These are phyloP conservation scores for Zaprionus lineosus DNA, from an alignment of 2,888 invertebrate genomes.

Conservation along the genomic window DNA sequence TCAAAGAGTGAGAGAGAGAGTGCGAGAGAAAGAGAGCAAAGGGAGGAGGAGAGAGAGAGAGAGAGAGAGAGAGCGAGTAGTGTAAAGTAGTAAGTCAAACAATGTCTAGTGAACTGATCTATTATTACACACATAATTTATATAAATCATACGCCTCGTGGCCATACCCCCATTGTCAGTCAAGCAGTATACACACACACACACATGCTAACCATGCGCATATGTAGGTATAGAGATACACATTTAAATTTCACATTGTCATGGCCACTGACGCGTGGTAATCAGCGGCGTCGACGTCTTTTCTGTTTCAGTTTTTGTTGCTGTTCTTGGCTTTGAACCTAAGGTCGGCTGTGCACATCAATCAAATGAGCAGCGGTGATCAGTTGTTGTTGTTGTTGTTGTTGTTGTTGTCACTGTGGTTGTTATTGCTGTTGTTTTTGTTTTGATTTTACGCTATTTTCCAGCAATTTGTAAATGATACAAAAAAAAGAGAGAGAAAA, in stretches of 20 bases:
- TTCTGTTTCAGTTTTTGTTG: slow-evolving; percentile 15
- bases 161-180: slow-evolving; percentile 31
- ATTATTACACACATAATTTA: slow-evolving; percentile 33
- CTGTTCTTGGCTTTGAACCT: slow-evolving; percentile 76
- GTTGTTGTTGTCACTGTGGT: slow-evolving; percentile 6
- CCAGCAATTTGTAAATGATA: slow-evolving; percentile 75
- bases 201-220: too few relatives aligned
- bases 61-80: slow-evolving; percentile 11
- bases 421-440: slow-evolving; percentile 10
- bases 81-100: slow-evolving; percentile 65
- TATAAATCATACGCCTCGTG: slow-evolving; percentile 73
- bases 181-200: slow-evolving; percentile 3
- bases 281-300: slow-evolving; percentile 41
- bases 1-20: slow-evolving; percentile 6
- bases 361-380: slow-evolving; percentile 67
- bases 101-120: slow-evolving; percentile 43
- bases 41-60: slow-evolving; percentile 3
- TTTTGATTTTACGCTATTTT: slow-evolving; percentile 68
- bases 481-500: slow-evolving; percentile 34
- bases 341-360: slow-evolving; percentile 68
- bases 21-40: background rate
- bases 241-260: slow-evolving; percentile 68
- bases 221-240: too few relatives aligned
- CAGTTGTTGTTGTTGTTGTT: slow-evolving; percentile 40
- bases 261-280: slow-evolving; percentile 71